Base-by-base conservation (phyloP, 2,113 vertebrate species). In the Serinus canaria region DNA sequence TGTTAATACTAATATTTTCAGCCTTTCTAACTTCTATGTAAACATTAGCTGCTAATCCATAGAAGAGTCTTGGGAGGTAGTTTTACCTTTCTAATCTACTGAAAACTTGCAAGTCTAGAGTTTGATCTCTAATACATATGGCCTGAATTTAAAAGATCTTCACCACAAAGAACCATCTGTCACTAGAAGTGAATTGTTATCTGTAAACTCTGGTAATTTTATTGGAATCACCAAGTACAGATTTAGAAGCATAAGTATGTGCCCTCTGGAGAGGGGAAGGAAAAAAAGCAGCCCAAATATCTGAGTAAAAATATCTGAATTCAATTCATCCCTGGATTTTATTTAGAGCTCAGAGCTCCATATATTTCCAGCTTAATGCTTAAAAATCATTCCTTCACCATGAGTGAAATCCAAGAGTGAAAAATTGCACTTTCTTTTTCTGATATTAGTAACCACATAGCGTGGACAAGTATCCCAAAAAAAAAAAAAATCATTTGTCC, bases 361-460 rank as follows among this genome's bases (percentile, higher is more conserved):
- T 31, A 12, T 70, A 86, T 83, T 90, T 92, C 15, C 30, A 83
- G 2, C 15, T 43, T 83, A 80, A 63, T 86, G 13, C 14, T 80
- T 83, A 59, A 89, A 92, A 86, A 35, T 41, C 1, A 67, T 67
- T 83, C 7, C 3, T 74, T 58, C 0, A 1, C 11, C 7, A 8
- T 59, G 16, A 86, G 20, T 10, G 35, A 66, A 93, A 85, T 74
- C 31, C 20, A 10, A 50, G 10, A 10, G 13, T 60, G 16, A 83
- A 73, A 78, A 82, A 90, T 22, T 85, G 7, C 0, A 17, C 2
- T 70, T 63, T 46, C 2, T 67, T 63, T 55, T 66, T 28, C 19
- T 69, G 19, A 2, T 80, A 10, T 25, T 84, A 22, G 24, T 23
- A 55, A 64, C 22, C 35, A 31, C 0, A 0, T 25, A n/a, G 18